Evolutionary conservation across 1,140 invertebrate genomes (phyloP).

Genomic region (Nephila pilipes): DNA sequence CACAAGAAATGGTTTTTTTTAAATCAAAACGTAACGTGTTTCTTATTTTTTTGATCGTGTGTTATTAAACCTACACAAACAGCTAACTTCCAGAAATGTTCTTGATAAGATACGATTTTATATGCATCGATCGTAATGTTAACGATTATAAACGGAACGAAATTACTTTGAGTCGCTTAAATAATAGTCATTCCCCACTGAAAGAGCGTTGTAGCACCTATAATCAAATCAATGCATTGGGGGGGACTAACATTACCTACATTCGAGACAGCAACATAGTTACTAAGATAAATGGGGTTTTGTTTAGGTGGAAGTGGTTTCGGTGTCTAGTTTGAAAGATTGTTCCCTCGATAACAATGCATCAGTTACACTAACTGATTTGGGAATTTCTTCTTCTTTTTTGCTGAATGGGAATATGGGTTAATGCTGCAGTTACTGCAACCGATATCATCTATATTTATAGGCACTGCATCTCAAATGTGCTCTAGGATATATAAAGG

Average conservation of each 20-base stretch:
- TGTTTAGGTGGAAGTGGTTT: conserved; percentile 20
- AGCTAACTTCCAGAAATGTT: no score
- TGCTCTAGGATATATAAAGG: neutral
- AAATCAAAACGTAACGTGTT: no score
- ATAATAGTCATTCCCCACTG: neutral
- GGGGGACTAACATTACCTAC: neutral
- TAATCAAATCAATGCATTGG: neutral
- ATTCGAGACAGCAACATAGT: conserved; percentile 11
- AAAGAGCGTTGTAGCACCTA: neutral
- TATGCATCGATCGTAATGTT: no score
- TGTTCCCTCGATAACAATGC: conserved; percentile 28
- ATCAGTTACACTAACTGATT: conserved; percentile 33
- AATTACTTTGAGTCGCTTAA: neutral
- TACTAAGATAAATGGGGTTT: conserved; percentile 25
- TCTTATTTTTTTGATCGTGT: no score
- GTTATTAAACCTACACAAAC: no score
- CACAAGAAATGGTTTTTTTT: no score
- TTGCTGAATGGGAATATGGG: neutral
- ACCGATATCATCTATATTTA: neutral
- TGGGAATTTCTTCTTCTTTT: neutral
- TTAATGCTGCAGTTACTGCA: neutral
- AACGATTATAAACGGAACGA: neutral
- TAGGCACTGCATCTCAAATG: neutral
- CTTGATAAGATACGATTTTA: no score
- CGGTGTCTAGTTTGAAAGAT: conserved; percentile 22